Evolutionary conservation across 1,140 invertebrate genomes (phyloP).

Genomic region (Nautilus pompilius): DNA sequence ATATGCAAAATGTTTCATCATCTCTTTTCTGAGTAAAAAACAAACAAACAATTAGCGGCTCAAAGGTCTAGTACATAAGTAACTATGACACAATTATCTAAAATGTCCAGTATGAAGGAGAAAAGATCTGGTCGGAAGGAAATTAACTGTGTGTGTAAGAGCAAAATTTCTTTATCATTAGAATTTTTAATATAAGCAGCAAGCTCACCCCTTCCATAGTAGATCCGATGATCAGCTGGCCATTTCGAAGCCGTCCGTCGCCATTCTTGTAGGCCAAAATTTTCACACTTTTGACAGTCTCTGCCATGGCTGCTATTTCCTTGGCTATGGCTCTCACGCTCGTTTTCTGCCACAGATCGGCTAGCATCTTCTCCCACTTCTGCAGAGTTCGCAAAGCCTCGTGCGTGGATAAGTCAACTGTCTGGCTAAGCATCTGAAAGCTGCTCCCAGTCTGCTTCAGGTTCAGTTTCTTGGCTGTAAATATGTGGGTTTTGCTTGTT

Average conservation of each 20-base stretch:
- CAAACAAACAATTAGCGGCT: too few species aligned
- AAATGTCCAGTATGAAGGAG: too few species aligned
- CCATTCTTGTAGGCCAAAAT: constrained; percentile 54
- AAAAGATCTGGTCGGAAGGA: too few species aligned
- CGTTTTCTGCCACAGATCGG: constrained; percentile 38
- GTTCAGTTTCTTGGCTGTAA: constrained; percentile 42
- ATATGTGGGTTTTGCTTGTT: too few species aligned
- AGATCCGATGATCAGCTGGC: constrained; percentile 51
- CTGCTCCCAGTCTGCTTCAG: constrained; percentile 45
- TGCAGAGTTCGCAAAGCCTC: constrained; percentile 49
- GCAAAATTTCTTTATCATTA: too few species aligned
- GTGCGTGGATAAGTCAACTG: constrained; percentile 51
- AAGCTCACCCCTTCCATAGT: constrained; percentile 52
- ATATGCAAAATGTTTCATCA: too few species aligned
- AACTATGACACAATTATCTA: too few species aligned
- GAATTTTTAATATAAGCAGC: too few species aligned
- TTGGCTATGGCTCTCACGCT: constrained; percentile 45
- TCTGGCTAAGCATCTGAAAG: constrained; percentile 51
- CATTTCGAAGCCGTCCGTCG: constrained; percentile 44
- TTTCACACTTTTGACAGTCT: constrained; percentile 45
- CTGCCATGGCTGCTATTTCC: constrained; percentile 46
- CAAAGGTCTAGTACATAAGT: too few species aligned
- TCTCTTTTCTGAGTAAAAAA: too few species aligned
- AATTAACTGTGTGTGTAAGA: too few species aligned
- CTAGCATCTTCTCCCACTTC: constrained; percentile 42